Conservation (phyloP, 2,888 invertebrate genomes). For the Trichogramma evanescens region DNA sequence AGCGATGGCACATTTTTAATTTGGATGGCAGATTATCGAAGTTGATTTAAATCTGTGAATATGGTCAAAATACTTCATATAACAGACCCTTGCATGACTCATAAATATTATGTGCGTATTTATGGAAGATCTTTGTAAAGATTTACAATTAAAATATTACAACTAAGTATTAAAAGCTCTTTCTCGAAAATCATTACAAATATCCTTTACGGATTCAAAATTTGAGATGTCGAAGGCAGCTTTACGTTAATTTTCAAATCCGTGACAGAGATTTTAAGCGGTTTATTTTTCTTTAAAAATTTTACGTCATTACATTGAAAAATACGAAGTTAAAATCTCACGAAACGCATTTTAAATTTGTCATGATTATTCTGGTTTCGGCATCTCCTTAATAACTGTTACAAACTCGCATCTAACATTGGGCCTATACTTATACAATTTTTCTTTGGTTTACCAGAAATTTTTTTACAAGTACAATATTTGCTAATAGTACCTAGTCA, state of each 20-base stretch:
- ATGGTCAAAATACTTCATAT: conserved; percentile 5
- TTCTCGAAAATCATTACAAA: neutral
- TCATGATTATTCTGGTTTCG: too few species aligned
- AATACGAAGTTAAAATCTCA: too few species aligned
- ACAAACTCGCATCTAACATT: conserved; percentile 19
- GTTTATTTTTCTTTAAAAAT: too few species aligned
- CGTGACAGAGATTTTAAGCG: too few species aligned
- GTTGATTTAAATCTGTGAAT: conserved; percentile 4
- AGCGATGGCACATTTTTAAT: conserved; percentile 14
- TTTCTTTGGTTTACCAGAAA: conserved; percentile 31
- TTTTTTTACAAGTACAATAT: conserved; percentile 15
- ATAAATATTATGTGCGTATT: conserved; percentile 14
- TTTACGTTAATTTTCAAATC: too few species aligned
- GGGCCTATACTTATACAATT: conserved; percentile 17
- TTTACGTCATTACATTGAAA: too few species aligned
- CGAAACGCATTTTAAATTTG: too few species aligned
- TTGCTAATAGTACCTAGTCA: too few species aligned
- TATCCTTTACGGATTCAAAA: too few species aligned
- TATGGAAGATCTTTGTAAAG: conserved; percentile 23
- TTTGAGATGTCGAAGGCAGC: too few species aligned
- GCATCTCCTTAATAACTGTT: neutral
- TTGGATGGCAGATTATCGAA: conserved; percentile 10
- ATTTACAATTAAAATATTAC: conserved; percentile 10
- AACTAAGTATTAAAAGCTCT: conserved; percentile 4
- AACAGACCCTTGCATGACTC: conserved; percentile 5